Evolutionary conservation across 2,888 invertebrate species (phyloP).

Genomic region (Protophormia terraenovae): DNA sequence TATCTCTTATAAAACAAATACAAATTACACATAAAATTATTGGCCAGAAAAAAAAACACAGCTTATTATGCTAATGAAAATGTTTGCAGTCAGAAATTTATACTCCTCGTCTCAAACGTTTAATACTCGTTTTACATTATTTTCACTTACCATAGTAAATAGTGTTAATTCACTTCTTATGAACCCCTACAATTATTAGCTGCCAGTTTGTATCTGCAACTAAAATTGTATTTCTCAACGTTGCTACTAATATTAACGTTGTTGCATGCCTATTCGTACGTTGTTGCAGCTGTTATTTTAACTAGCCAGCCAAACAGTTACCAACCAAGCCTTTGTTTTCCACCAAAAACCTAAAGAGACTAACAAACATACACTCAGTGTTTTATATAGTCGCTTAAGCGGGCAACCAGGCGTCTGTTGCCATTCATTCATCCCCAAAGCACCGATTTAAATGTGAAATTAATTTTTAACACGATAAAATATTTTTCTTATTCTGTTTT

Average conservation of each 20-base stretch:
- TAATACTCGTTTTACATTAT: slow-evolving; percentile 15
- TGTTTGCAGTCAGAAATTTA: slow-evolving; percentile 61
- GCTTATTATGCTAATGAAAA: slow-evolving; percentile 64
- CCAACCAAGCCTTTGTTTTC: slow-evolving; percentile 28
- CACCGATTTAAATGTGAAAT: slow-evolving; percentile 70
- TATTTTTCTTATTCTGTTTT: slow-evolving; percentile 56
- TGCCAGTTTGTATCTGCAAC: slow-evolving; percentile 12
- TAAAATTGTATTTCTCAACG: slow-evolving; percentile 5
- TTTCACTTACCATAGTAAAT: slow-evolving; percentile 47
- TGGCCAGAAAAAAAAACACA: neutral
- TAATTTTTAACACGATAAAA: slow-evolving; percentile 72
- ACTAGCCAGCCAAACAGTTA: neutral
- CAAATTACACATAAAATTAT: neutral
- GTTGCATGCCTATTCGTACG: slow-evolving; percentile 27
- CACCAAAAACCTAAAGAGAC: neutral
- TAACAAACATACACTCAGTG: neutral
- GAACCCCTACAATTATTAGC: slow-evolving; percentile 50
- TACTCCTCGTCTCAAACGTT: slow-evolving; percentile 45
- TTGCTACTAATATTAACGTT: slow-evolving; percentile 6
- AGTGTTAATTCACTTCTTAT: slow-evolving; percentile 49
- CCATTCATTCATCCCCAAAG: slow-evolving; percentile 59
- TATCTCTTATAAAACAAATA: slow-evolving; percentile 5
- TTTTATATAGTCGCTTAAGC: neutral
- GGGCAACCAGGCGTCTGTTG: slow-evolving; percentile 41
- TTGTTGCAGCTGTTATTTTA: slow-evolving; percentile 44